phyloP scores from a whole-genome alignment of 2,888 invertebrate genomes.

The Drosophila eohydei region DNA sequence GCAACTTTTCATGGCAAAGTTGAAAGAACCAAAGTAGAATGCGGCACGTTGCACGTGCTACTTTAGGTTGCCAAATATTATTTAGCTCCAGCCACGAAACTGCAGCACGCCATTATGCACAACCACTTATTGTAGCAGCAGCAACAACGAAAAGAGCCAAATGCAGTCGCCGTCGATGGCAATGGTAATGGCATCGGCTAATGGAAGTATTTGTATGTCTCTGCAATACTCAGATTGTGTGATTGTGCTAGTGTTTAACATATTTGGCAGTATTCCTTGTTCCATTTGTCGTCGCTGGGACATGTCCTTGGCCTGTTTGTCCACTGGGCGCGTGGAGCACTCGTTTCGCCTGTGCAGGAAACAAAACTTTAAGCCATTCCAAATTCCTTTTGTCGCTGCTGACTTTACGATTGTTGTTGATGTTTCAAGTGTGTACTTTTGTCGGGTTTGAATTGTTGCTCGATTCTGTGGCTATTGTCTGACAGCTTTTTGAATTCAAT shows the following conservation, averaged over 20 bases:
- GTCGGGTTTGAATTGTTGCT: conserved; percentile 66
- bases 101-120: conserved; percentile 68
- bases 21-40: conserved; percentile 36
- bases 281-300: conserved; percentile 30
- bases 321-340: conserved; percentile 33
- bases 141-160: not conserved
- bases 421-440: conserved; percentile 39
- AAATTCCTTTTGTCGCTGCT: conserved; percentile 48
- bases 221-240: conserved; percentile 13
- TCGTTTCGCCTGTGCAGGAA: not conserved
- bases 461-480: conserved; percentile 7
- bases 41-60: conserved; percentile 55
- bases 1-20: conserved; percentile 29
- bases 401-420: not conserved
- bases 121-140: conserved; percentile 64
- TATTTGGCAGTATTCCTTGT: conserved; percentile 49
- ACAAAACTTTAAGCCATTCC: conserved; percentile 40
- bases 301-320: conserved; percentile 73
- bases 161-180: conserved; percentile 26
- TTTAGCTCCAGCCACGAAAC: conserved; percentile 28
- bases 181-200: conserved; percentile 50
- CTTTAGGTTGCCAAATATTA: conserved; percentile 64
- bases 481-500: conserved; percentile 5
- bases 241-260: conserved; percentile 33
- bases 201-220: conserved; percentile 9